Conservation (phyloP, 2,113 vertebrate species). For the Turnix velox region DNA sequence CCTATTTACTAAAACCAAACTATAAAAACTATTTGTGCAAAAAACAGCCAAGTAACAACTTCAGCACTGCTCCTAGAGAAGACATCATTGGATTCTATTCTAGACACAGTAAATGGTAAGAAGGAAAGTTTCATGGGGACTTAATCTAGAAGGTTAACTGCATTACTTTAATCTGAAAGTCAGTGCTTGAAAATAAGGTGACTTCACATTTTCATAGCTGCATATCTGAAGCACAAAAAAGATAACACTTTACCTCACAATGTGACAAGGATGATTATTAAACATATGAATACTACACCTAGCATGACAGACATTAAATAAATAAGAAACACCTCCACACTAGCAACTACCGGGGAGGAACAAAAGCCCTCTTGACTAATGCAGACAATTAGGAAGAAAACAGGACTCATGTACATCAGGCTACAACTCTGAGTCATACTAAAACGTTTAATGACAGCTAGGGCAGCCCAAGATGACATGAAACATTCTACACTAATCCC, state of each 20-base stretch:
- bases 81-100: background rate
- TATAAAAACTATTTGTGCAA: background rate
- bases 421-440: background rate
- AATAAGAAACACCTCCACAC: background rate
- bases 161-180: background rate
- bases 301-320: background rate
- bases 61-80: background rate
- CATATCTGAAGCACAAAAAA: background rate
- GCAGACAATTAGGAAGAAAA: background rate
- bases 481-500: background rate
- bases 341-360: background rate
- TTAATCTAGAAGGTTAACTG: background rate
- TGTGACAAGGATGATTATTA: background rate
- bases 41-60: background rate
- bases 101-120: background rate
- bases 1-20: background rate
- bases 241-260: background rate
- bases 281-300: background rate
- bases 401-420: fast-evolving
- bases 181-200: background rate
- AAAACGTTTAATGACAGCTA: background rate
- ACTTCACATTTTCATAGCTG: background rate
- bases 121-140: background rate
- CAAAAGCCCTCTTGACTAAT: background rate
- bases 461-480: background rate